phyloP scores from a whole-genome alignment of 2,888 invertebrate genomes.

The Pristionchus entomophagus region DNA sequence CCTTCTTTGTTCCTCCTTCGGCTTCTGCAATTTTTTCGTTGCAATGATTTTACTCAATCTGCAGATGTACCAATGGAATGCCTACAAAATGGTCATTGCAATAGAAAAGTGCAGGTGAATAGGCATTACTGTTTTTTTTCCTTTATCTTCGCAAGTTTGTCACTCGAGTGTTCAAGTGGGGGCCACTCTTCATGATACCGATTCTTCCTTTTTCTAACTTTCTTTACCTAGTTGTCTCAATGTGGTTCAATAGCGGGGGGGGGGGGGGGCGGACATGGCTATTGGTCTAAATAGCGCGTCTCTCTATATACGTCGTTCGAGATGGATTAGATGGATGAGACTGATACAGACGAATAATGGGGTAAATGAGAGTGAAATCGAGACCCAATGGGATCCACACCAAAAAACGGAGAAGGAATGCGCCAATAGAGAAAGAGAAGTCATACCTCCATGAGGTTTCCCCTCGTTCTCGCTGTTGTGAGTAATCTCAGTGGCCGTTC shows the following conservation, averaged over 20 bases:
- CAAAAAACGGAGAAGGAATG: neutral
- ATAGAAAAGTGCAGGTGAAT: neutral
- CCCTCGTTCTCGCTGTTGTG: conserved; percentile 39
- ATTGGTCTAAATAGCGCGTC: conserved; percentile 19
- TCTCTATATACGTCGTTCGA: conserved; percentile 30
- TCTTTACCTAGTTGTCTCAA: neutral
- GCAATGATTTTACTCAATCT: neutral
- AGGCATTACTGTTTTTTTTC: neutral
- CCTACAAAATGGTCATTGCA: neutral
- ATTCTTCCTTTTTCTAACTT: neutral
- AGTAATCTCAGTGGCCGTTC: conserved; percentile 46
- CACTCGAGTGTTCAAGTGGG: neutral
- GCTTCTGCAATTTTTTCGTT: neutral
- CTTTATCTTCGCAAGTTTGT: neutral
- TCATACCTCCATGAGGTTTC: conserved; percentile 26
- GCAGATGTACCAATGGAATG: neutral
- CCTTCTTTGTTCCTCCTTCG: neutral
- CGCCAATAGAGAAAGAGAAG: neutral
- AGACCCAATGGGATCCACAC: neutral
- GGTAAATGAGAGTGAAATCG: neutral
- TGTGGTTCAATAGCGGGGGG: neutral
- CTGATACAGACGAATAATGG: conserved; percentile 13
- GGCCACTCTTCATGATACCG: conserved; percentile 16
- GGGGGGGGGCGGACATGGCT: neutral
- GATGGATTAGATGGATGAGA: neutral